Percentiles rank a stretch among this genome's conserved stretches.
These are phyloP conservation scores for Leptocoma aspasia DNA, from an alignment of 2,113 vertebrate species.

Conservation along the genomic window DNA sequence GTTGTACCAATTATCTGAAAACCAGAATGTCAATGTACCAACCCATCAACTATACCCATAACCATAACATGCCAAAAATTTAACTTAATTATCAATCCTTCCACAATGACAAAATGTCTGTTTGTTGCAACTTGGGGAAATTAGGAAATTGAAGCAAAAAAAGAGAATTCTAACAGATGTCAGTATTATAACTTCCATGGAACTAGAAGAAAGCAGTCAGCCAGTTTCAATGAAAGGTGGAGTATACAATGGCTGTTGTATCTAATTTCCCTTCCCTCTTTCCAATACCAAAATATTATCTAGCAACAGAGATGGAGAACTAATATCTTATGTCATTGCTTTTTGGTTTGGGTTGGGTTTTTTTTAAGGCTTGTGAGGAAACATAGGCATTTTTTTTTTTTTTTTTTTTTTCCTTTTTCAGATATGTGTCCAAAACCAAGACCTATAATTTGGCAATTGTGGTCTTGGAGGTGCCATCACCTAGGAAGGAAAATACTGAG, in stretches of 20 bases:
- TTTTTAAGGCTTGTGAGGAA: neutral
- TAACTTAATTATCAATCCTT: neutral
- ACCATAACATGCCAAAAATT: neutral
- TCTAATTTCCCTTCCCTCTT: neutral
- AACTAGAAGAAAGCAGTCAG: neutral
- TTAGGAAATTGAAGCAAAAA: neutral
- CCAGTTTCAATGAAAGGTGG: neutral
- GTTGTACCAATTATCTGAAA: neutral
- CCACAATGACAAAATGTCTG: neutral
- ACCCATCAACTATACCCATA: neutral
- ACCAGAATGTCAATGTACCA: neutral
- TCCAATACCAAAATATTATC: neutral
- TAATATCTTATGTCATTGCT: neutral
- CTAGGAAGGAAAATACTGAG: neutral
- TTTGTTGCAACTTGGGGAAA: neutral
- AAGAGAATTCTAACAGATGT: neutral
- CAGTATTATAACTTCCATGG: neutral
- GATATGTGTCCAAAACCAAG: neutral
- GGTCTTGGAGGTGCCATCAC: neutral
- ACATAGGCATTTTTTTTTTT: neutral
- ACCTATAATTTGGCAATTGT: neutral
- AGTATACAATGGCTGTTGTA: neutral
- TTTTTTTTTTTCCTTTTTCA: neutral
- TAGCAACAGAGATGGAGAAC: neutral
- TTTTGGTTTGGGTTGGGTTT: neutral